Base-by-base conservation (phyloP, 2,113 vertebrate genomes). In the Acanthisitta chloris region DNA sequence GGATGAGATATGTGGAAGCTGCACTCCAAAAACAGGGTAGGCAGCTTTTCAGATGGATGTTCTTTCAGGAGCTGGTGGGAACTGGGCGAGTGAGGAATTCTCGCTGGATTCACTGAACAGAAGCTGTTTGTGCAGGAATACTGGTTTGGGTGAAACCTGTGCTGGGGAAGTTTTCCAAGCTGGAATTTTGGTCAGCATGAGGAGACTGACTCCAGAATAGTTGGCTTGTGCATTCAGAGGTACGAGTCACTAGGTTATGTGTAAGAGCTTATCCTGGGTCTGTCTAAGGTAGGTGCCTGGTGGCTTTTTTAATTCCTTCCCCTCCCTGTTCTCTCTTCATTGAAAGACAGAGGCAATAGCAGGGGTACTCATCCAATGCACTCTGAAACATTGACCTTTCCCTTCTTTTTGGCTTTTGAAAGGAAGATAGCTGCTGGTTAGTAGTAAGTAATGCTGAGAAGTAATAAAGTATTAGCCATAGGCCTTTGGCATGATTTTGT, bases 81-180 rank as follows among this genome's bases (percentile, higher is more conserved):
- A 84, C 81, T 61, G 42, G 28, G 46, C 0, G 0, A 92, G 69
- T 61, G 45, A 88, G 70, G 94, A 89, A 81, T 92, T 94, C 91
- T 94, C 2, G 1, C 28, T 0, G 0, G 65, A 40, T 86, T 88
- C 10, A 7, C 36, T 89, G 69, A 87, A 96, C 91, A 95, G 94
- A 94, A 94, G 89, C 83, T 91, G 64, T 78, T 94, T 97, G 94
- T 97, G 84, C 73, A 72, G 67, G 72, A 45, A 31, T 86, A 76
- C 62, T 72, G 82, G 72, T 87, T 94, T 95, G 58, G 77, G 38
- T 95, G 81, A 89, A 95, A 85, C 52, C 33, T 79, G 28, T 1
- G 0, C 48, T 81, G 65, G n/a, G 46, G 49, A 55, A 38, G n/a
- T 58, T 84, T 95, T 91, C 73, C 70, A 85, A 36, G 31, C 48